These are phyloP conservation scores for Aphidoletes aphidimyza DNA, from an alignment of 2,888 invertebrate species.

Conservation along the genomic window DNA sequence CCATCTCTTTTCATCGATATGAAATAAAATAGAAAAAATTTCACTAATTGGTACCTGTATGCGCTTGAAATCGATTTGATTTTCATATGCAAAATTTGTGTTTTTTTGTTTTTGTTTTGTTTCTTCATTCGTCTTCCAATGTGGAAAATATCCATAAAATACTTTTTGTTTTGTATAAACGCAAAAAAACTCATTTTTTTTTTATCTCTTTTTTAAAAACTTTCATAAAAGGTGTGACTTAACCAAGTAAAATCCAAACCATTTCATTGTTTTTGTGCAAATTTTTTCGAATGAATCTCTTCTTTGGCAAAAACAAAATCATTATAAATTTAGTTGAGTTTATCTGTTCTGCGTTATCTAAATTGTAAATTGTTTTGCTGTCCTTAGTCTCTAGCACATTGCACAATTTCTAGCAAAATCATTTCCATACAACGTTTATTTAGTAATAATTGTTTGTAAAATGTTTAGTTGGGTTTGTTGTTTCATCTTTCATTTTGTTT, in stretches of 20 bases:
- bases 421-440: no score
- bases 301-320: constrained; percentile 19
- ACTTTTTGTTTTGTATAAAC: not conserved
- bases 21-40: not conserved
- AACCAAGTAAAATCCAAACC: not conserved
- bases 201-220: not conserved
- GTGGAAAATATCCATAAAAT: not conserved
- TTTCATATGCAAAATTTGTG: not conserved
- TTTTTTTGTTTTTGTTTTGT: not conserved
- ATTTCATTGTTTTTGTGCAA: not conserved
- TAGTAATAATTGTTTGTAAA: no score
- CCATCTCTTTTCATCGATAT: not conserved
- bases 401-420: not conserved
- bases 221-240: not conserved
- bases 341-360: not conserved
- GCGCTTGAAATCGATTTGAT: not conserved
- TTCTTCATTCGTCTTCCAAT: not conserved
- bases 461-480: no score
- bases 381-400: not conserved
- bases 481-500: no score
- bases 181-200: not conserved
- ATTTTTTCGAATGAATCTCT: no score
- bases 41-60: constrained; percentile 9
- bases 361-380: not conserved
- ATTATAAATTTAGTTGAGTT: not conserved